phyloP scores from a whole-genome alignment of 2,113 vertebrate genomes.

The Sula dactylatra region DNA sequence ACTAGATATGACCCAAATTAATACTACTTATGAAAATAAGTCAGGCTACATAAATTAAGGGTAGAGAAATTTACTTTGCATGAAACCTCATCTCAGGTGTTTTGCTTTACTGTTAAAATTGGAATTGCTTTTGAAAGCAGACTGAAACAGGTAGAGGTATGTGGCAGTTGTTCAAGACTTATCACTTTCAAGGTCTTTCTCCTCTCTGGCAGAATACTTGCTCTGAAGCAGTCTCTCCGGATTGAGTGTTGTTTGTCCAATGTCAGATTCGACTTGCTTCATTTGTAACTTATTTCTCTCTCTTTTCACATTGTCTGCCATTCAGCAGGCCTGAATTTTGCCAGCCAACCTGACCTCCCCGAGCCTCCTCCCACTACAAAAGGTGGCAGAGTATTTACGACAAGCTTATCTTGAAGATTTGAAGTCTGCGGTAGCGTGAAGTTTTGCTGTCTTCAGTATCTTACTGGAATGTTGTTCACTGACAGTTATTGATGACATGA shows the following conservation, averaged over 20 bases:
- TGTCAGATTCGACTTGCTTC: background rate
- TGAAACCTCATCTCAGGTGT: background rate
- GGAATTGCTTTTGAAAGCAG: background rate
- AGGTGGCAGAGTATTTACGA: background rate
- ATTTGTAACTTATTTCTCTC: background rate
- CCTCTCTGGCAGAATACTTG: background rate
- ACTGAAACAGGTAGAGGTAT: background rate
- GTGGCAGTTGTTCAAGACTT: background rate
- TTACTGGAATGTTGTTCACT: background rate
- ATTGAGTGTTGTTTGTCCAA: background rate
- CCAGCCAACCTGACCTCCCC: background rate
- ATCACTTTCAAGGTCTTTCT: background rate
- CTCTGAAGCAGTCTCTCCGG: background rate
- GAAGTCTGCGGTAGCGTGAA: background rate
- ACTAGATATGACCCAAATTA: background rate
- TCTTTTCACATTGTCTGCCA: background rate
- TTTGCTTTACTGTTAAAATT: background rate
- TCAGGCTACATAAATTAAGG: background rate
- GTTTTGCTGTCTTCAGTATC: background rate
- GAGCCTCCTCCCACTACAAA: background rate
- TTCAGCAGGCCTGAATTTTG: background rate
- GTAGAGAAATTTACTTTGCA: background rate
- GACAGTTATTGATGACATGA: background rate
- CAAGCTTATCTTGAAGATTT: background rate
- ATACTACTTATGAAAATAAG: background rate